A percentile compares a stretch with the other conserved stretches of the same genome.
Conservation (phyloP, 2,888 invertebrate genomes). For the Brenthis hecate region DNA sequence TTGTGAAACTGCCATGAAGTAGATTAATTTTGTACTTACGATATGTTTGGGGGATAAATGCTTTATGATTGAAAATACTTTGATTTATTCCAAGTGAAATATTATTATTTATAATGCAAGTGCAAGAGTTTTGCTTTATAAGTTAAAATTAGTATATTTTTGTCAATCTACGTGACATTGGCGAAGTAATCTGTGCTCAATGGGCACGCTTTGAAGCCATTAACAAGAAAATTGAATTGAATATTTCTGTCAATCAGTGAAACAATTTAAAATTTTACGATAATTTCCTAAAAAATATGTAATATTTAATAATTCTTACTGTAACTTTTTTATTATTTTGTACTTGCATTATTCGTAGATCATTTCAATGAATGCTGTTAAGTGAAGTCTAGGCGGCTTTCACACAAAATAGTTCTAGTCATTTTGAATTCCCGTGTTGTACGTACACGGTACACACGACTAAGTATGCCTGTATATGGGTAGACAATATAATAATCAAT, state of each 20-base stretch:
- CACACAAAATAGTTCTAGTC: slow-evolving; percentile 77
- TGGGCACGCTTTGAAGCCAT: too few species aligned
- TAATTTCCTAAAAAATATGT: too few species aligned
- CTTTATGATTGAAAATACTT: neutral
- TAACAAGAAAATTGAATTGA: too few species aligned
- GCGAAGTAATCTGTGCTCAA: too few species aligned
- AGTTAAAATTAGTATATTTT: too few species aligned
- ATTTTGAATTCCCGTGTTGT: slow-evolving; percentile 76
- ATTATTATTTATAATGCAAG: neutral
- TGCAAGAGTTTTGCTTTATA: too few species aligned
- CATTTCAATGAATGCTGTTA: neutral
- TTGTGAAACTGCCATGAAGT: slow-evolving; percentile 5
- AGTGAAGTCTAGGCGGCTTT: slow-evolving; percentile 62
- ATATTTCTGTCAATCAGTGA: too few species aligned
- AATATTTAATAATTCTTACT: too few species aligned
- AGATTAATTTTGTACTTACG: slow-evolving; percentile 18
- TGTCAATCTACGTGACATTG: too few species aligned
- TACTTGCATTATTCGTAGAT: neutral
- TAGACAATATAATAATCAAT: slow-evolving; percentile 79
- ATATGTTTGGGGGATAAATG: neutral
- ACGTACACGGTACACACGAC: slow-evolving; percentile 65
- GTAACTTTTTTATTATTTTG: neutral
- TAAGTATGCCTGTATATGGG: slow-evolving; percentile 73
- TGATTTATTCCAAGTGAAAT: neutral
- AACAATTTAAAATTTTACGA: too few species aligned